Evolutionary conservation across 2,888 invertebrate genomes (phyloP).

Genomic region (Hirtodrosophila histrioides): DNA sequence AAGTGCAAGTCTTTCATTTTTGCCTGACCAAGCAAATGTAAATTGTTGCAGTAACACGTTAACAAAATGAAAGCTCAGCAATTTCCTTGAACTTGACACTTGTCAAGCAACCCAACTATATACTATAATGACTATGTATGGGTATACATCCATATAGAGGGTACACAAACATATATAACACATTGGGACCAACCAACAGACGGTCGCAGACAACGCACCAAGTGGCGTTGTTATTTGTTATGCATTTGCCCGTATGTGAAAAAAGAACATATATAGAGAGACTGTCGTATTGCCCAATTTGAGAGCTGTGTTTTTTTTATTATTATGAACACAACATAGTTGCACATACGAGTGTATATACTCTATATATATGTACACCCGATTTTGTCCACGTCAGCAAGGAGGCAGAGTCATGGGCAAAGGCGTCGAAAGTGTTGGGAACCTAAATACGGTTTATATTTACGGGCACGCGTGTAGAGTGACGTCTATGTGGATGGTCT

Average conservation of each 20-base stretch:
- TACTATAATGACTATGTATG: constrained; percentile 19
- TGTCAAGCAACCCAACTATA: constrained; percentile 39
- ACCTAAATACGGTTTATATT: constrained; percentile 6
- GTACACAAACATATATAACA: constrained; percentile 20
- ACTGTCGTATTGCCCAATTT: constrained; percentile 22
- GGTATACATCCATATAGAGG: constrained; percentile 28
- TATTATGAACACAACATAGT: constrained; percentile 28
- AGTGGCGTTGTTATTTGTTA: constrained; percentile 24
- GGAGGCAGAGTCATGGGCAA: constrained; percentile 39
- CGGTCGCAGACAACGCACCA: constrained; percentile 43
- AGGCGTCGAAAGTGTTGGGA: constrained; percentile 36
- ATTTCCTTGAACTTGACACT: constrained; percentile 83
- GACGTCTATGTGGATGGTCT: constrained; percentile 2
- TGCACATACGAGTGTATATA: constrained; percentile 4
- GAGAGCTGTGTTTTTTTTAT: constrained; percentile 22
- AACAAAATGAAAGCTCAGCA: constrained; percentile 66
- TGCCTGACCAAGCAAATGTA: constrained; percentile 13
- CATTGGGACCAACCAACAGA: constrained; percentile 31
- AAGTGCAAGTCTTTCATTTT: constrained; percentile 30
- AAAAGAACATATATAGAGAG: constrained; percentile 22
- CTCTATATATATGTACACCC: constrained; percentile 5
- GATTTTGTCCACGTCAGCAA: constrained; percentile 53
- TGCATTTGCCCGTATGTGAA: constrained; percentile 22
- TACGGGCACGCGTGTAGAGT: constrained; percentile 29
- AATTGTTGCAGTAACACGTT: constrained; percentile 51